These are phyloP conservation scores for Gnatocerus cornutus DNA, from an alignment of 2,888 invertebrate species.

Conservation along the genomic window DNA sequence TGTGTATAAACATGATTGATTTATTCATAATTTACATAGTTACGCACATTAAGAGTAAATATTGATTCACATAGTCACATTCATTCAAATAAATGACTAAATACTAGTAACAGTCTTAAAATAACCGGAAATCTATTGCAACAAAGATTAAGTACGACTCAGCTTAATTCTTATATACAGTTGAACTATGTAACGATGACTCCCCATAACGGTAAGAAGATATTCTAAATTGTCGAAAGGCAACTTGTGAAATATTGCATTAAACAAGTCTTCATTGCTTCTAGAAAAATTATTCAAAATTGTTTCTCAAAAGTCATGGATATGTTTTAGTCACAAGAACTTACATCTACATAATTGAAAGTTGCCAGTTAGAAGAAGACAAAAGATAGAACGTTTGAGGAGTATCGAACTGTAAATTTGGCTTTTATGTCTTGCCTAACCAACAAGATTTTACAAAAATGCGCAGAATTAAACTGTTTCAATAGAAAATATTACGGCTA, in stretches of 20 bases:
- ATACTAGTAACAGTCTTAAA: conserved; percentile 49
- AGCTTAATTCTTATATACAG: conserved; percentile 36
- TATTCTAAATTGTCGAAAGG: conserved; percentile 16
- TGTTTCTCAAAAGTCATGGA: not conserved
- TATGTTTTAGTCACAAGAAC: conserved; percentile 6
- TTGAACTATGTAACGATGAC: conserved; percentile 19
- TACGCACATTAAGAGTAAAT: conserved; percentile 41
- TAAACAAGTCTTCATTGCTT: conserved; percentile 25
- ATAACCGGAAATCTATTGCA: conserved; percentile 1
- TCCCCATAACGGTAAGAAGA: conserved; percentile 14
- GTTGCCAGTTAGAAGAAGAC: not conserved
- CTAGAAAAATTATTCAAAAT: conserved; percentile 6
- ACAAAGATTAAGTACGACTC: conserved; percentile 8
- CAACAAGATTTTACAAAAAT: no score
- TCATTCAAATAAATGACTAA: conserved; percentile 33
- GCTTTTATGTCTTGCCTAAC: no score
- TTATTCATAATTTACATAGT: conserved; percentile 47
- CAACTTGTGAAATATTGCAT: conserved; percentile 34
- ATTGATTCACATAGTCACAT: conserved; percentile 26
- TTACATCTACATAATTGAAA: not conserved
- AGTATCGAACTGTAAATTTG: conserved; percentile 20
- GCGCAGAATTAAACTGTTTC: conserved; percentile 30
- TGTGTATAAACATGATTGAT: conserved; percentile 48
- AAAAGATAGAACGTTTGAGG: conserved; percentile 20
- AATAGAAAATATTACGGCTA: conserved; percentile 18